Evolutionary conservation across 1,140 invertebrate genomes (phyloP).

Genomic region (Trichonephila inaurata): DNA sequence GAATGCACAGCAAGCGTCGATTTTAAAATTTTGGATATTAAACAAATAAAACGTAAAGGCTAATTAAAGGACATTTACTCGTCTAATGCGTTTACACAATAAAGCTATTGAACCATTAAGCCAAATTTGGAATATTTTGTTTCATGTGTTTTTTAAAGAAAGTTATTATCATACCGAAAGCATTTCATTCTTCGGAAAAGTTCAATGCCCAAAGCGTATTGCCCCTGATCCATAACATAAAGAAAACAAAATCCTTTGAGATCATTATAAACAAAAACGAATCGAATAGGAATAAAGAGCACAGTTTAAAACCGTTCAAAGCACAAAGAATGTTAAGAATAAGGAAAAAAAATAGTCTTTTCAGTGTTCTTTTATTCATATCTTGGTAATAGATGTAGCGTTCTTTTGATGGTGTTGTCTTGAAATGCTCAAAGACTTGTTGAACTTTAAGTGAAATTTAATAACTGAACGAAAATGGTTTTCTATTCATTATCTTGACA

Average conservation of each 20-base stretch:
- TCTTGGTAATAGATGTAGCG: neutral
- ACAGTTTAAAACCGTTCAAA: neutral
- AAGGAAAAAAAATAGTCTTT: neutral
- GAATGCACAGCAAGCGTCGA: too few relatives aligned
- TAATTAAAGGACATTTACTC: too few relatives aligned
- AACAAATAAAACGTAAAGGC: too few relatives aligned
- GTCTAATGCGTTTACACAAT: neutral
- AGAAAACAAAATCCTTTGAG: neutral
- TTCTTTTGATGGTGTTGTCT: neutral
- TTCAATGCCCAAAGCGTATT: neutral
- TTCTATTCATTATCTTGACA: slow-evolving; percentile 12
- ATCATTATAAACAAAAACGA: neutral
- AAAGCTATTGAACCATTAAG: neutral
- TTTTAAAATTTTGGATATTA: too few relatives aligned
- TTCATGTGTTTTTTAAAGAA: neutral
- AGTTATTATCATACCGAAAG: too few relatives aligned
- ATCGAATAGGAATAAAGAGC: neutral
- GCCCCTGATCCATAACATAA: neutral
- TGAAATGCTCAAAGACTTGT: slow-evolving; percentile 28
- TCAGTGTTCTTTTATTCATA: neutral
- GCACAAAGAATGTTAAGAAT: neutral
- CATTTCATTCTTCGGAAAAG: neutral
- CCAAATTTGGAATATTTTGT: neutral
- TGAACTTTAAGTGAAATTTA: slow-evolving; percentile 40
- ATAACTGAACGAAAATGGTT: slow-evolving; percentile 40